Evolutionary conservation across 2,113 vertebrate species (phyloP), one percentile per base, ranked within the genome.

Genomic region (Anoplopoma fimbria): DNA sequence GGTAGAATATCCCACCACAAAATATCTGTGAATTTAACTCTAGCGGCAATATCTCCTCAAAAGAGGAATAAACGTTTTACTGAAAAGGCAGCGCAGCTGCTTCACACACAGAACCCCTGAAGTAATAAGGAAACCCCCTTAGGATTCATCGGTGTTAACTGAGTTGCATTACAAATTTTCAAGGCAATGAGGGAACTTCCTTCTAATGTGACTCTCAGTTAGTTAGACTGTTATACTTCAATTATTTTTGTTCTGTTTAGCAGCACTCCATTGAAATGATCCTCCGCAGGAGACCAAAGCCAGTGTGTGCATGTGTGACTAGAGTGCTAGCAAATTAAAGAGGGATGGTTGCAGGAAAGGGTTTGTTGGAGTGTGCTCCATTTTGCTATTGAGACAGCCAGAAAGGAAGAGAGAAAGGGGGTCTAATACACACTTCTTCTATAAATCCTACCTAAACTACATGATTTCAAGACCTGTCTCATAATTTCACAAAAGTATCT

Each of bases 221-320:
- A 82, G 74, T 77, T 61, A 72, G 69, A 78, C 82, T 69, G 62
- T 74, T 78, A 71, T 47, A 78, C 76, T 79, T 84, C 60, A 76
- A 83, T 78, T 79, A 79, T 84, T 87, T 85, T 61, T 33, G 33
- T 68, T 83, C 70, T 83, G 25, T 87, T 86, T 87, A 86, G 83
- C 73, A 87, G 75, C 69, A 40, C 63, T 79, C 42, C 33, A 68
- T 73, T 87, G 61, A 87, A 92, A 89, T 82, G 70, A 91, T 87
- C 31, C 80, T 81, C 69, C 2, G 60, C 81, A 84, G 71, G 81
- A 83, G 74, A 87, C 53, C 49, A 79, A 77, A 75, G 75, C 34
- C n/a, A 71, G 31, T 36, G 47, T 77, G 47, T 77, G 71, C 42
- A 13, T 40, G 70, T 68, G 62, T 49, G 69, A 69, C 76, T 36